Conservation (phyloP, 1,140 invertebrate genomes). For the Sipha flava region DNA sequence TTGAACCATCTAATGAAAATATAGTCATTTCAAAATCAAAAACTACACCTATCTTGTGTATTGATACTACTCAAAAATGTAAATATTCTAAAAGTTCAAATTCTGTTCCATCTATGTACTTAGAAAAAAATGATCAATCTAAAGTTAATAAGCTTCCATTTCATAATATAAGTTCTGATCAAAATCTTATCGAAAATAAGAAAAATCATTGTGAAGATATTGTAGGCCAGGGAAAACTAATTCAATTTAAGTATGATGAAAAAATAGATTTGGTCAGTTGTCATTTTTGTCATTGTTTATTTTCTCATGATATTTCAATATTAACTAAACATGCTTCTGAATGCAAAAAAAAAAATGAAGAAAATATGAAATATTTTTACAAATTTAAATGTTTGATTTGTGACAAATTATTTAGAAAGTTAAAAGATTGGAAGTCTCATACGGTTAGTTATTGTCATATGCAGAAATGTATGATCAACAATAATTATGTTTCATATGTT, state of each 20-base stretch:
- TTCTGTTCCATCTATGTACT: neutral
- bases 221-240: neutral
- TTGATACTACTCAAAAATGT: neutral
- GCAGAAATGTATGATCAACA: neutral
- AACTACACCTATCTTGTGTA: neutral
- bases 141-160: neutral
- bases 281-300: neutral
- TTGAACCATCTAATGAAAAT: neutral
- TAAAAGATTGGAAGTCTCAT: neutral
- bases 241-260: neutral
- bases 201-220: neutral
- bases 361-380: neutral
- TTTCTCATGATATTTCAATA: neutral
- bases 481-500: constrained; percentile 5
- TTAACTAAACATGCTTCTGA: neutral
- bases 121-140: neutral
- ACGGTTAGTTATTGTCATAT: neutral
- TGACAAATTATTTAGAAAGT: neutral
- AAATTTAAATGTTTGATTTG: neutral
- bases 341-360: neutral
- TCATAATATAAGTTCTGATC: neutral
- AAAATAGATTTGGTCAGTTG: neutral
- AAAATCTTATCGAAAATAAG: neutral
- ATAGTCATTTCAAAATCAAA: neutral
- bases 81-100: neutral